Conservation (phyloP, 2,888 invertebrate genomes). For the Latrodectus hesperus region DNA sequence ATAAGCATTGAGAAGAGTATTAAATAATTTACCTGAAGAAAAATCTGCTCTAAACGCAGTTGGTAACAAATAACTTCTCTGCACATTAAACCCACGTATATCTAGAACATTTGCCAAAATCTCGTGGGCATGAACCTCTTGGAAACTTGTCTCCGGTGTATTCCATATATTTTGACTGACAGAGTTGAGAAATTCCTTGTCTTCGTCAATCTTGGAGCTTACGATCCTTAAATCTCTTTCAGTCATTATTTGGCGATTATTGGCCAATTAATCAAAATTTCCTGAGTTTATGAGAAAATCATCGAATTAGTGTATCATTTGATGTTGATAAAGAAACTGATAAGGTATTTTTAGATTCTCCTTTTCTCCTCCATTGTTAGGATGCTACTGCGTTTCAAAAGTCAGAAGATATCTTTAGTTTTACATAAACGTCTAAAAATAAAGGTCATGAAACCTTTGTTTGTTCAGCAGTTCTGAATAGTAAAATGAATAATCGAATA, state of each 20-base stretch:
- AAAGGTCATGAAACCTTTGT: no score
- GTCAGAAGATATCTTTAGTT: no score
- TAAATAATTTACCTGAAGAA: constrained; percentile 12
- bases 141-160: constrained; percentile 72
- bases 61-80: constrained; percentile 54
- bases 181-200: constrained; percentile 17
- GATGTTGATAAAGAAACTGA: no score
- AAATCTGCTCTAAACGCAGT: constrained; percentile 54
- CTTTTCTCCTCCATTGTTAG: no score
- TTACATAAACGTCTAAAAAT: no score
- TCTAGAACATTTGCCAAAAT: constrained; percentile 71
- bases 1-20: neutral
- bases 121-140: constrained; percentile 72
- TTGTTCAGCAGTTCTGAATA: no score
- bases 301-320: no score
- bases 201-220: constrained; percentile 17
- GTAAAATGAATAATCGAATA: no score
- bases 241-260: neutral
- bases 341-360: no score
- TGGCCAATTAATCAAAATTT: no score
- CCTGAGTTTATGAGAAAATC: no score
- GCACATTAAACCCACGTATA: constrained; percentile 72
- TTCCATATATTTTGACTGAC: constrained; percentile 71
- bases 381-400: no score
- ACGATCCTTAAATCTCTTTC: neutral